Evolutionary conservation across 1,140 invertebrate genomes (phyloP).

Genomic region (Drosophila ficusphila): DNA sequence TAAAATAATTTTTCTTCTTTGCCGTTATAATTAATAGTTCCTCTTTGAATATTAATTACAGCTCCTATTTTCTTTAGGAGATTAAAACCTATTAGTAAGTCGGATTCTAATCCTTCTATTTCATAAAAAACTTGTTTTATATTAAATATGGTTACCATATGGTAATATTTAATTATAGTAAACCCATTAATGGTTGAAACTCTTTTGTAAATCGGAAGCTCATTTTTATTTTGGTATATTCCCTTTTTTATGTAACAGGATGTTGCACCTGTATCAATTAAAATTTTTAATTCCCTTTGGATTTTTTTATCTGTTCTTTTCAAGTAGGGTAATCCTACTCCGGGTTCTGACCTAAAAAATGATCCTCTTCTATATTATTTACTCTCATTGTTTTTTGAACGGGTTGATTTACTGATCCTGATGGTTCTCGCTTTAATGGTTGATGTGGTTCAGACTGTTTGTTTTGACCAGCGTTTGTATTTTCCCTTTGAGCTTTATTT

Average conservation of each 20-base stretch:
- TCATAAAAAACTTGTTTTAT: no score
- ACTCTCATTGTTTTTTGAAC: background rate
- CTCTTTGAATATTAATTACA: no score
- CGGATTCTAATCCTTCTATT: no score
- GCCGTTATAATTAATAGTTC: no score
- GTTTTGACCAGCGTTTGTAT: no score
- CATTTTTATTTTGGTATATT: background rate
- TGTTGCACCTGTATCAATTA: background rate
- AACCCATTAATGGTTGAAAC: background rate
- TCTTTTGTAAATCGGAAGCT: background rate
- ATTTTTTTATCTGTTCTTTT: background rate
- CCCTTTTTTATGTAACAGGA: background rate
- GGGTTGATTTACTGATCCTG: background rate
- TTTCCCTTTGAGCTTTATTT: background rate
- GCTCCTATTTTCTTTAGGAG: no score
- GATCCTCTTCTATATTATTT: background rate
- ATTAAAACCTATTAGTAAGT: no score
- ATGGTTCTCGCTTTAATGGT: background rate
- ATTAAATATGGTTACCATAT: no score
- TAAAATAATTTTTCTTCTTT: no score
- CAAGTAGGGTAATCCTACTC: background rate
- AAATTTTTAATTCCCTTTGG: background rate
- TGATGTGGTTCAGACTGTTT: no score
- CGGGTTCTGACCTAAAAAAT: background rate
- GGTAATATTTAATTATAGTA: background rate